Base-by-base conservation (phyloP, 2,113 vertebrate genomes). In the Atractosteus spatula region DNA sequence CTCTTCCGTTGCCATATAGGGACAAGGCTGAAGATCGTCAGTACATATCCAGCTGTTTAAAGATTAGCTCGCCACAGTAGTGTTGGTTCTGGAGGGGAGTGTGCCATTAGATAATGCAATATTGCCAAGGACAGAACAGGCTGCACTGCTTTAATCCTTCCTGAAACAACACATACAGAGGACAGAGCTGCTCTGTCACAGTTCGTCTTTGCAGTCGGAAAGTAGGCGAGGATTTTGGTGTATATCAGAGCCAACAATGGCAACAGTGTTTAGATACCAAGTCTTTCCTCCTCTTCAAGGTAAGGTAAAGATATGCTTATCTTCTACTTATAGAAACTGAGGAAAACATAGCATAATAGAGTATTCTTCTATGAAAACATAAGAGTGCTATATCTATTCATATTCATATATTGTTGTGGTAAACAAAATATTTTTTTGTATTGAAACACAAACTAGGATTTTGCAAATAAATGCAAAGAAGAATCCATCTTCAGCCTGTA, bases 261-360 rank as follows among this genome's bases (percentile, higher is more conserved):
- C 86, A 62, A 86, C 85, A 7, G 79, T 90, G 83, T 89, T 89
- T 74, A 81, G 89, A 82, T 90, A 84, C 75, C 76, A 85, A 0
- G 82, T 89, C 55, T 91, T 91, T 76, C 87, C 90, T 67, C 77
- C 84, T 82, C 80, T 90, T 76, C 85, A 85, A 86, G 90, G 91
- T 93, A 83, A 91, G 91, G 84, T 56, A 1, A 44, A 16, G 7
- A 0, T n/a, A 8, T 64, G 6, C 44, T 55, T 55, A 70, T 59
- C 13, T 12, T 67, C 17, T 8, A 29, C 29, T 29, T 29, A 29
- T 29, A 29, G 29, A 29, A 29, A 29, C 29, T 29, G 29, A 29
- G 29, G 29, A 29, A 29, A 29, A 29, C 29, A 29, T 29, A 29
- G 29, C 29, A 29, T 29, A 29, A 29, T 29, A 29, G 29, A 29